Evolutionary conservation across 2,113 vertebrate genomes (phyloP), one percentile per base, ranked within the genome.

Genomic region (Orthonyx spaldingii): DNA sequence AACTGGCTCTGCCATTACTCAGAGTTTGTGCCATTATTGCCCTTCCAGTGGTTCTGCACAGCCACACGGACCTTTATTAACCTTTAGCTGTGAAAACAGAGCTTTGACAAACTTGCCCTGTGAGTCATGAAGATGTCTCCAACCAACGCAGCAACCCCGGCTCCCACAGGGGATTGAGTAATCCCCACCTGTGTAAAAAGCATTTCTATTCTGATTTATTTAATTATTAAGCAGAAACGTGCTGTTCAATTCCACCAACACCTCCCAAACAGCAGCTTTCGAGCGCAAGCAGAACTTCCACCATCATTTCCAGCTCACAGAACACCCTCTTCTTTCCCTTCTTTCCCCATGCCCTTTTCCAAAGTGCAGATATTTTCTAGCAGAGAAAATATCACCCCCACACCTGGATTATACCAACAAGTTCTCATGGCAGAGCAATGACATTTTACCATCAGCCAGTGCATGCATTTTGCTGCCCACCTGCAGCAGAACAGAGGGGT

Each of bases 371-470:
- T n/a, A n/a, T n/a, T n/a, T n/a, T n/a, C n/a, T n/a, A 24, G 50
- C 56, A 90, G 57, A 49, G 32, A 30, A 77, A 94, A 63, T 65
- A 65, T 47, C 89, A 93, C 28, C 84, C 78, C 80, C 84, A 81
- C 68, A 84, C 20, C 84, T 87, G 80, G 76, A n/a, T 94, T 28
- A 39, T 4, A 53, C 71, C 84, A 87, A 84, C 55, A 12, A 46
- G 61, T 64, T 78, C 76, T 84, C 52, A 28, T 27, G 46, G 33
- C 32, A 28, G n/a, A 91, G 72, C 63, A 61, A 8, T 94, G 91
- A 89, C 93, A 94, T 95, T 96, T 96, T 44, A 46, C 84, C 55
- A 28, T 9, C n/a, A 87, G 46, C 80, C 80, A 92, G 68, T 56
- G 26, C 6, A 6, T 24, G 82, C 37, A n/a, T 57, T 93, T 75